Evolutionary conservation across 1,140 invertebrate species (phyloP), one percentile per base, ranked within the genome.

Genomic region (Drosophila varians): DNA sequence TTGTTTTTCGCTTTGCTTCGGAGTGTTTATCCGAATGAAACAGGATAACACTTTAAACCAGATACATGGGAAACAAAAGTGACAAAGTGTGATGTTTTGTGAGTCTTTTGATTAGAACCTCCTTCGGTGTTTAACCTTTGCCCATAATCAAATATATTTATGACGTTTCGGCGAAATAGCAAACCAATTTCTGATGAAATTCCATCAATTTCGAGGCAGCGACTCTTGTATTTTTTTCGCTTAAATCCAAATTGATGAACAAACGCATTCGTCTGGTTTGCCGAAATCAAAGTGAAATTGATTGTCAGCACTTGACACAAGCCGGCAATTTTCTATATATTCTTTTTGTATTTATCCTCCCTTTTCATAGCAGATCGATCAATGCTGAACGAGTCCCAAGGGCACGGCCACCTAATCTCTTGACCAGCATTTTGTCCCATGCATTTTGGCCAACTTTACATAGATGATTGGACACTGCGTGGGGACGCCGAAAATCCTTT

Each of bases 391-490:
- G 54, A 58, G 68, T 54, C 73, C 72, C n/a, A 61, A 76, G 74
- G 58, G 56, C 55, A 36, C 28, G 31, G 42, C 52, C 25, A 43
- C 23, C 57, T 74, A 78, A 79, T 75, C 71, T 56, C 49, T 38
- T 70, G 57, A 45, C 42, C 57, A 36, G 46, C 21, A 16, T 34
- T 34, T 23, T 9, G 21, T 25, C 21, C 64, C 18, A 34, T 65
- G 42, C 53, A 56, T 43, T 54, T 56, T 56, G 47, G 64, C 51
- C 42, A 66, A 83, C 70, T 74, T 84, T 74, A 58, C 47, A 84
- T 84, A 70, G 73, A 78, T 84, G 79, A 78, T 83, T 74, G 80
- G 71, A 42, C 42, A 45, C 18, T 36, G 38, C 43, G 38, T 47
- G 40, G 28, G 55, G 23, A 34, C 19, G 12, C 6, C 55, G 60